Evolutionary conservation across 2,113 vertebrate species (phyloP).

Genomic region (Sander lucioperca): DNA sequence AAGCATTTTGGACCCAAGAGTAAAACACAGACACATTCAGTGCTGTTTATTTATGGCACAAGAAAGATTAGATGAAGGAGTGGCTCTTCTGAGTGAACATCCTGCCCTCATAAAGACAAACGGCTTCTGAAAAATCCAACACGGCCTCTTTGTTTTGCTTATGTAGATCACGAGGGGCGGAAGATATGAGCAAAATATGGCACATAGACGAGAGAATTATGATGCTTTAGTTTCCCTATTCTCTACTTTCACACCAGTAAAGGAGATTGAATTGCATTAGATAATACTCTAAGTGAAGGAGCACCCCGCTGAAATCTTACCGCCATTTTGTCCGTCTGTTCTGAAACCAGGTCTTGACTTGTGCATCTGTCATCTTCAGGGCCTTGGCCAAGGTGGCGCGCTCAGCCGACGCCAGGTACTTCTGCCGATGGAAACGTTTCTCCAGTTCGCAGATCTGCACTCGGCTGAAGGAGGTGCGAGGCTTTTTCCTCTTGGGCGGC

Average conservation of each 20-base stretch:
- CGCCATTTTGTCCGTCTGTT: slow-evolving; percentile 98
- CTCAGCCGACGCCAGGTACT: slow-evolving; percentile 91
- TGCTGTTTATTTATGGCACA: slow-evolving; percentile 19
- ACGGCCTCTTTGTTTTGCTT: slow-evolving; percentile 12
- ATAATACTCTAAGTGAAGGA: background rate
- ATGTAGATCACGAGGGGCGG: background rate
- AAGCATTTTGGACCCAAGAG: slow-evolving; percentile 38
- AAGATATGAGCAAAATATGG: background rate
- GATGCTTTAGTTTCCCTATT: background rate
- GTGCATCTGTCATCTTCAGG: slow-evolving; percentile 96
- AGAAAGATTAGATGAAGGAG: slow-evolving; percentile 18
- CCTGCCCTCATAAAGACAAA: slow-evolving; percentile 29
- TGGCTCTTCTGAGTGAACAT: slow-evolving; percentile 9
- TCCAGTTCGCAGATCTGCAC: slow-evolving; percentile 99
- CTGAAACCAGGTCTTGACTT: slow-evolving; percentile 99
- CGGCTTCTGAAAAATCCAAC: slow-evolving; percentile 5
- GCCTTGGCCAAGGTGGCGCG: slow-evolving; percentile 94
- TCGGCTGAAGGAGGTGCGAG: slow-evolving; percentile 95
- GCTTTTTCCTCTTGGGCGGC: slow-evolving; percentile 97
- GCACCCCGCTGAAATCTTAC: slow-evolving; percentile 75
- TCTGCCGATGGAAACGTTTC: slow-evolving; percentile 95
- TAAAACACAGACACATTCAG: slow-evolving; percentile 28
- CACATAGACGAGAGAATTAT: background rate
- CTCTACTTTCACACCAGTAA: background rate
- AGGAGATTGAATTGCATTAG: background rate